Base-by-base conservation (phyloP, 2,113 vertebrate genomes). In the Sturnus vulgaris region DNA sequence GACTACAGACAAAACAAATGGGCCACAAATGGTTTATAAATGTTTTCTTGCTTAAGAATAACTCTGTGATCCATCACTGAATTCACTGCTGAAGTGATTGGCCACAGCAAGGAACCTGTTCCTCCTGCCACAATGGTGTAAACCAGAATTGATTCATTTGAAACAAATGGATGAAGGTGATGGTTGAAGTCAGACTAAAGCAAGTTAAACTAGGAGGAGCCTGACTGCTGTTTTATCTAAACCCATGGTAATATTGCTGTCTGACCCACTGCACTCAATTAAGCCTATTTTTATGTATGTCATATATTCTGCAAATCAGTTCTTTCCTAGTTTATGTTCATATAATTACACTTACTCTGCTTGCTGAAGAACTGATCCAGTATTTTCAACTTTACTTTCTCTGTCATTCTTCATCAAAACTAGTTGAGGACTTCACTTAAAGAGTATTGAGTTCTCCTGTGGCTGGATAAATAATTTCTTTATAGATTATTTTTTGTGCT, bases 21-120 rank as follows among this genome's bases (percentile, higher is more conserved):
- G 52, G 23, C 69, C 39, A 71, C 55, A 86, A 92, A 69, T 49
- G 81, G 75, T 87, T 95, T 92, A 66, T 69, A 91, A 80, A 84
- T 75, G 44, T 87, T 92, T 93, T 95, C 55, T 88, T 92, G 66
- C 70, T 39, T 85, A 90, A 93, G 55, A 81, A 82, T 83, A 88
- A 52, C 42, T 85, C 82, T 88, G 71, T 65, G 79, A 78, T 90
- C 82, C 64, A 75, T 90, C 79, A 81, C 42, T 18, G 22, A 17
- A 15, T 50, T 95, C 78, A 42, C 24, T 91, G 39, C 75, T 88
- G n/a, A 79, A 88, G 71, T 64, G 81, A 68, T 68, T 66, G 52
- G 71, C 52, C 53, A 63, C 47, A 88, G 71, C 68, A 92, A 87
- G 37, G 44, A 53, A 77, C 71, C 56, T 81, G 39, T 83, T 90